Conservation (phyloP, 2,113 vertebrate species). For the Plestiodon gilberti region DNA sequence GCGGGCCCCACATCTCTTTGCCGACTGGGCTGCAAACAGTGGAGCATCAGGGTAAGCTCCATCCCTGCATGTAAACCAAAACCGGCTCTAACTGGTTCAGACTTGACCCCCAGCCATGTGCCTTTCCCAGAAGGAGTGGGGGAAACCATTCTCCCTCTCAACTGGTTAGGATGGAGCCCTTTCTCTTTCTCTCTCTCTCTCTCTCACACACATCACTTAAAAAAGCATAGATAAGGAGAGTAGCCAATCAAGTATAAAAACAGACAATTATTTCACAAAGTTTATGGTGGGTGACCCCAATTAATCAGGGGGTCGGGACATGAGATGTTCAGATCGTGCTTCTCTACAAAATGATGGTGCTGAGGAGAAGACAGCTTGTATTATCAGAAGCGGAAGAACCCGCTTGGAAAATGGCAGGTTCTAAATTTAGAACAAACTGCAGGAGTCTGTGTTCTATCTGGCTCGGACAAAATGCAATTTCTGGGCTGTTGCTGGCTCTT, state of each 20-base stretch:
- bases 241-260: constrained; percentile 10
- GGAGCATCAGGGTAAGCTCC: no score
- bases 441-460: not conserved
- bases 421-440: not conserved
- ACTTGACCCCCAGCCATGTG: no score
- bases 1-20: no score
- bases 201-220: not conserved
- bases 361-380: not conserved
- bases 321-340: not conserved
- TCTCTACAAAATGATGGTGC: not conserved
- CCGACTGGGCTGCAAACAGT: no score
- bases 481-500: not conserved
- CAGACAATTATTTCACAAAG: not conserved
- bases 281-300: not conserved
- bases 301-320: constrained; percentile 12
- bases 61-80: no score
- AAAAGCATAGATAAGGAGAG: not conserved
- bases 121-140: no score
- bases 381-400: constrained; percentile 14
- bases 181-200: not conserved
- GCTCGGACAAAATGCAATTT: not conserved
- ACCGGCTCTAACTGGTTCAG: no score
- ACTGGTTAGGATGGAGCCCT: no score
- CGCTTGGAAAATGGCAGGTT: constrained; percentile 11
- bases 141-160: no score